These are phyloP conservation scores for Prionailurus bengalensis DNA, from an alignment of 2,113 vertebrate species.

Conservation along the genomic window DNA sequence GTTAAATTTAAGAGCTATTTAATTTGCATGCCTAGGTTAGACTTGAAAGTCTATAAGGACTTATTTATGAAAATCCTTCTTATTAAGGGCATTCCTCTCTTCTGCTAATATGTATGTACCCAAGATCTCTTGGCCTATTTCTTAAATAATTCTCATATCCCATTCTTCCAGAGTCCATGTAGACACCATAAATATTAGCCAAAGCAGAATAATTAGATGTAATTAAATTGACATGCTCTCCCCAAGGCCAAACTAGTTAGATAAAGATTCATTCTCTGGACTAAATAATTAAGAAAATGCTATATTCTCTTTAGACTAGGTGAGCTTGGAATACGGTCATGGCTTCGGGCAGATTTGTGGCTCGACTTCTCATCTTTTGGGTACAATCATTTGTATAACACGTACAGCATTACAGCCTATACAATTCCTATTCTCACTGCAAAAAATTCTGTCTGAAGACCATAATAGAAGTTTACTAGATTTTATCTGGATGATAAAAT, in stretches of 20 bases:
- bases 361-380: neutral
- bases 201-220: neutral
- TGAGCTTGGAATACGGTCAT: neutral
- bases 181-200: neutral
- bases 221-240: slow-evolving; percentile 23
- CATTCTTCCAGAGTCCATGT: neutral
- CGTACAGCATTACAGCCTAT: neutral
- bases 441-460: neutral
- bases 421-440: neutral
- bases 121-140: neutral
- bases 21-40: neutral
- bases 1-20: neutral
- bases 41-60: neutral
- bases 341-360: neutral
- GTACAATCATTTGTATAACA: neutral
- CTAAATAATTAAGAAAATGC: slow-evolving; percentile 12
- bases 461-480: neutral
- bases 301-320: neutral
- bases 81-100: neutral
- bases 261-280: neutral
- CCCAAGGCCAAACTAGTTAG: neutral
- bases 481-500: neutral
- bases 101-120: neutral
- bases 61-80: neutral
- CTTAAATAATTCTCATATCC: neutral